Conservation (phyloP, 2,113 vertebrate species). For the Grammomys surdaster region DNA sequence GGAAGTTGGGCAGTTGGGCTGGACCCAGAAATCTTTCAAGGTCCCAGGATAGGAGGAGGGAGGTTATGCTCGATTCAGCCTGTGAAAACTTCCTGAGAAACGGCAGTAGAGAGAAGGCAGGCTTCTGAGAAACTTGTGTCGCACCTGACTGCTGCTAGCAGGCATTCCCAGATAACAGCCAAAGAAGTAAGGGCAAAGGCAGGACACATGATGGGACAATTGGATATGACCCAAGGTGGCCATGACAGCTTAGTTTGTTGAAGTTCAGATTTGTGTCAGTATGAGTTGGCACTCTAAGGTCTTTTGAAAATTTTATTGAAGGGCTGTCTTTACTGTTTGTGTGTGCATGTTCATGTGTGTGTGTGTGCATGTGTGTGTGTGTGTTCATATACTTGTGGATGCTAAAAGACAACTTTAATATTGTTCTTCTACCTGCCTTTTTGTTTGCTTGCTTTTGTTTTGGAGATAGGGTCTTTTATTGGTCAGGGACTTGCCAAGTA, state of each 20-base stretch:
- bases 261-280: background rate
- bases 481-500: background rate
- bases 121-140: background rate
- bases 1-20: background rate
- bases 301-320: background rate
- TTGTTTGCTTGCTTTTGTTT: background rate
- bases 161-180: background rate
- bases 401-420: background rate
- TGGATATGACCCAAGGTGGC: background rate
- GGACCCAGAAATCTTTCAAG: background rate
- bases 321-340: background rate
- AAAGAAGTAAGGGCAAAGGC: background rate
- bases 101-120: background rate
- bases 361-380: too few species aligned
- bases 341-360: background rate
- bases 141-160: background rate
- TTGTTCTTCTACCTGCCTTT: background rate
- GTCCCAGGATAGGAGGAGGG: slow-evolving; percentile 11
- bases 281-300: background rate
- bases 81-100: slow-evolving; percentile 70
- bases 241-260: background rate
- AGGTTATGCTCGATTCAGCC: slow-evolving; percentile 66
- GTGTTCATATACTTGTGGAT: too few species aligned
- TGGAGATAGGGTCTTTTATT: background rate
- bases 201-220: too few species aligned